Evolutionary conservation across 1,140 invertebrate genomes (phyloP).

Genomic region (Lethocerus indicus): DNA sequence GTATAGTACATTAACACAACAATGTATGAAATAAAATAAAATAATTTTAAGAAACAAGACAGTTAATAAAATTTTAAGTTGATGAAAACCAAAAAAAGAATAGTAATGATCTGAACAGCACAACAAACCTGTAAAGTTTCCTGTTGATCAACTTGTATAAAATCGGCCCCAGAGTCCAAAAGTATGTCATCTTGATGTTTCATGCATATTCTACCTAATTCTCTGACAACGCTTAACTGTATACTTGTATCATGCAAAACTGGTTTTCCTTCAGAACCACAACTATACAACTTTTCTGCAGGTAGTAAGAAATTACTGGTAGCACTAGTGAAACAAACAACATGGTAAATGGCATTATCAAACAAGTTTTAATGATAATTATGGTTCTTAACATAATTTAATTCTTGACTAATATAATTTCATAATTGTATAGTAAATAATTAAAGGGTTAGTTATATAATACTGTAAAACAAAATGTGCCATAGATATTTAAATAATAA

Average conservation of each 20-base stretch:
- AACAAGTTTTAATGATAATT: too few relatives aligned
- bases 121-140: slow-evolving; percentile 16
- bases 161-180: slow-evolving; percentile 22
- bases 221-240: slow-evolving; percentile 37
- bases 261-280: slow-evolving; percentile 42
- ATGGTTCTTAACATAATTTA: too few relatives aligned
- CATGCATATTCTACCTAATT: slow-evolving; percentile 21
- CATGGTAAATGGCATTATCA: too few relatives aligned
- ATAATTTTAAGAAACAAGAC: background rate
- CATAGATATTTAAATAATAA: too few relatives aligned
- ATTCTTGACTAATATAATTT: too few relatives aligned
- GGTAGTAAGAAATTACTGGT: too few relatives aligned
- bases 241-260: slow-evolving; percentile 71
- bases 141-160: slow-evolving; percentile 13
- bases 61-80: background rate
- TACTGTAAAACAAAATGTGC: too few relatives aligned
- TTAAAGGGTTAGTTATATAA: too few relatives aligned
- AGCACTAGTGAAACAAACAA: too few relatives aligned
- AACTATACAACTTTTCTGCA: slow-evolving; percentile 48
- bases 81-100: background rate
- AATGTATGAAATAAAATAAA: background rate
- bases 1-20: background rate
- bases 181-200: slow-evolving; percentile 22
- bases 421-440: too few relatives aligned
- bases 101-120: background rate